Conservation (phyloP, 2,113 vertebrate species). For the Aegypius monachus region DNA sequence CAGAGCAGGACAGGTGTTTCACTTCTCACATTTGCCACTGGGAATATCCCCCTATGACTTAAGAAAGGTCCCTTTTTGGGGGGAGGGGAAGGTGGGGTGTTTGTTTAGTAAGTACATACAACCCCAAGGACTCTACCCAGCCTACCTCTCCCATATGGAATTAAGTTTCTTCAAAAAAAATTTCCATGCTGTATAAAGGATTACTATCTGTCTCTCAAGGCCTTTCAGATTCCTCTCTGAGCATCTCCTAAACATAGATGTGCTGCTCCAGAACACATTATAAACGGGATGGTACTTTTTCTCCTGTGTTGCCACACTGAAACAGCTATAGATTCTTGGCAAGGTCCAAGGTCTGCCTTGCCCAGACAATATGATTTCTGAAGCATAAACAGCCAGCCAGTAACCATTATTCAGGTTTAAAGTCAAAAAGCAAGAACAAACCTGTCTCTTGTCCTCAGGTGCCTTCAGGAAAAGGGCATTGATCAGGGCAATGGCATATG, state of each 20-base stretch:
- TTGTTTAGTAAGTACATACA: background rate
- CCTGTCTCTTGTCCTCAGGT: constrained; percentile 96
- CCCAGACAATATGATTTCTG: background rate
- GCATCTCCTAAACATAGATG: background rate
- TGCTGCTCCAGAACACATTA: background rate
- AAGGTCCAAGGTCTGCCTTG: background rate
- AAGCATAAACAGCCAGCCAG: background rate
- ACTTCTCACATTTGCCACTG: background rate
- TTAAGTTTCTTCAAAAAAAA: background rate
- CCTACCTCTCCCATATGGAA: background rate
- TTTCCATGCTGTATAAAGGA: background rate
- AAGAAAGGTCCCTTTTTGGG: background rate
- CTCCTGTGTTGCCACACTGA: background rate
- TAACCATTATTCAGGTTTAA: background rate
- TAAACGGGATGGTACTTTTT: background rate
- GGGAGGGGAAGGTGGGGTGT: background rate
- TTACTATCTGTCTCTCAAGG: background rate
- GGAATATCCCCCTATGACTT: background rate
- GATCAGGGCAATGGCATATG: constrained; percentile 96
- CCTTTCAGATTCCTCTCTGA: background rate
- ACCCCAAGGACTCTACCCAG: background rate
- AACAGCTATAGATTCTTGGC: background rate
- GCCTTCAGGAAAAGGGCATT: constrained; percentile 98
- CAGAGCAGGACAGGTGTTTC: background rate
- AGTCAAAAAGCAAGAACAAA: constrained; percentile 65